Evolutionary conservation across 64 coral and sea anemone species (phyloP).

Genomic region (Porites australiensis): DNA sequence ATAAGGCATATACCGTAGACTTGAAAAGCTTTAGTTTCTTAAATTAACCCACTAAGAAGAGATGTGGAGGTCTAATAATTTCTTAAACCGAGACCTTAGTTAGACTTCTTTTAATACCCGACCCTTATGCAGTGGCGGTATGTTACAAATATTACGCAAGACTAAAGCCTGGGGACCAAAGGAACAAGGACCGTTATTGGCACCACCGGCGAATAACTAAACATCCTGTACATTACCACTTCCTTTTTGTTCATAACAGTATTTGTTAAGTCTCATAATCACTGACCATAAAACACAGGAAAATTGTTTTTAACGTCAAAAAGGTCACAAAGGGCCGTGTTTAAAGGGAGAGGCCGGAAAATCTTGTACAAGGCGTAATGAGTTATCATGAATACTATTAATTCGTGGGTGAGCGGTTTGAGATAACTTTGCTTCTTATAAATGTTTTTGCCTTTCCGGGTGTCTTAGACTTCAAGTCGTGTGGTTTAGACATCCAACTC

Average conservation of each 20-base stretch:
- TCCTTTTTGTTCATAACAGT: not conserved
- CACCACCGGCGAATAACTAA: not conserved
- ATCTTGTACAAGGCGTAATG: not conserved
- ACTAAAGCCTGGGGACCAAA: too few relatives aligned
- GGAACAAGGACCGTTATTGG: not conserved
- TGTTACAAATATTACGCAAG: not conserved
- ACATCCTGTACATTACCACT: not conserved
- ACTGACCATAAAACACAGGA: not conserved
- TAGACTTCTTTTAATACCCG: too few relatives aligned
- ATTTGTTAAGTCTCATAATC: not conserved
- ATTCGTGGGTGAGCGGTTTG: not conserved
- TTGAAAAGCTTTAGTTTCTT: too few relatives aligned
- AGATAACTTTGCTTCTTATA: not conserved
- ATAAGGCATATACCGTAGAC: too few relatives aligned
- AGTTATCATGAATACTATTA: not conserved
- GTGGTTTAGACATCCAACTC: not conserved
- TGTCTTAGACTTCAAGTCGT: not conserved
- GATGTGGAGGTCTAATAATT: too few relatives aligned
- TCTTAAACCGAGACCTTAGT: too few relatives aligned
- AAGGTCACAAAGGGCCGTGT: not conserved
- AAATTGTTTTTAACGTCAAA: not conserved
- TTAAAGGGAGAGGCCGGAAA: constrained; percentile 7
- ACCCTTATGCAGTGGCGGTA: too few relatives aligned
- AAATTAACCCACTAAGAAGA: too few relatives aligned
- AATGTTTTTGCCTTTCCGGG: not conserved